These are phyloP conservation scores for Pogoniulus pusillus DNA, from an alignment of 2,797 vertebrate genomes.

Conservation along the genomic window DNA sequence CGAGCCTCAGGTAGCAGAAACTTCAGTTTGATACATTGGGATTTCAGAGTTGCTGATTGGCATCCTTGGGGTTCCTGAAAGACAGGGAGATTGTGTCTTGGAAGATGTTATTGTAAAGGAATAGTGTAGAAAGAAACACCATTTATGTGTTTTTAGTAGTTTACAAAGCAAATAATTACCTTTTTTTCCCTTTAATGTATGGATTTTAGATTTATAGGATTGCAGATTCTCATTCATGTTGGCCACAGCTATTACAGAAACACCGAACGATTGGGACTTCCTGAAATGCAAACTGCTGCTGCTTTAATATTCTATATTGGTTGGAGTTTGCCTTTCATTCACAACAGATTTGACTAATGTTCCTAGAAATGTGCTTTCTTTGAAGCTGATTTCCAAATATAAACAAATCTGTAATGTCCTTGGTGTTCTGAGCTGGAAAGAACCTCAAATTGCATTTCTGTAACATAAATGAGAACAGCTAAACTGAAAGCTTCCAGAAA, in stretches of 20 bases:
- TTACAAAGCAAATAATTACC: background rate
- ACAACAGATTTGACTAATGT: background rate
- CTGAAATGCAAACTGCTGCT: constrained; percentile 1
- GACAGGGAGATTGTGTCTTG: background rate
- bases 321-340: constrained; percentile 8
- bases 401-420: constrained; percentile 14
- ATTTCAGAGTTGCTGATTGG: background rate
- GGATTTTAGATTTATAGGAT: background rate
- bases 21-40: background rate
- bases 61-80: background rate
- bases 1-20: background rate
- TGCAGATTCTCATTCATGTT: background rate
- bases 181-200: background rate
- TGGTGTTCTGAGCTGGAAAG: constrained; percentile 3
- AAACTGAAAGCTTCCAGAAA: constrained; percentile 5
- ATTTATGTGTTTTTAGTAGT: background rate
- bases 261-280: background rate
- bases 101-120: background rate
- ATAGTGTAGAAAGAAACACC: background rate
- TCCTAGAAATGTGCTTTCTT: constrained; percentile 50
- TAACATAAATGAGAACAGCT: background rate
- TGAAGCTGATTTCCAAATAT: constrained; percentile 20
- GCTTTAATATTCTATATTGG: background rate
- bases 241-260: background rate
- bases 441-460: background rate